Evolutionary conservation across 1,140 invertebrate species (phyloP), one percentile per base, ranked within the genome.

Genomic region (Calephelis virginiensis): DNA sequence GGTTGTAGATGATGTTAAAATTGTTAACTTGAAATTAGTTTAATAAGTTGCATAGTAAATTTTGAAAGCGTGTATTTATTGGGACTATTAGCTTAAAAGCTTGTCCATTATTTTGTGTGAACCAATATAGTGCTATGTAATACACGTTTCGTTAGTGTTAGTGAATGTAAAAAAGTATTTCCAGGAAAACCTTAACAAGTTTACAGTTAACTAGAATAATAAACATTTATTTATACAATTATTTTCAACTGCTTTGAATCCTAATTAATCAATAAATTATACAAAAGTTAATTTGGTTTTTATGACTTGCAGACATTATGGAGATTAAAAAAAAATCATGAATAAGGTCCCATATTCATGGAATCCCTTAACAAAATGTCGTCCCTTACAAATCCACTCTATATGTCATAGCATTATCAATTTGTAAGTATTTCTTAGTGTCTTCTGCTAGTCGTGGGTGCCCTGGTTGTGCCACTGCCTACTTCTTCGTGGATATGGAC

Each of bases 221-320:
- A 17, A 53, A 64, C 14, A 8, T 8, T 43, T 64, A 45, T 40
- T 49, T 64, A 56, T 40, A 64, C 63, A 53, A n/a, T 64, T 56
- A 37, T 64, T 40, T 64, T 50, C n/a, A 40, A 40, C 7, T 56
- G 38, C 49, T 64, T 53, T 50, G 11, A 64, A 38, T 53, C 49
- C 49, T 53, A 40, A 43, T 48, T 56, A 61, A 53, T 64, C 63
- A 64, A 64, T 64, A 64, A 64, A 64, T 64, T 64, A 64, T 64
- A 64, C 63, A 64, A 64, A 53, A 64, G 63, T 64, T 64, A 4
- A 40, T 64, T 64, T 63, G 48, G 10, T n/a, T 64, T 63, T 64
- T 13, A 28, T 28, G 28, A 28, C 3, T 28, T 28, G 28, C 28
- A 28, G 2, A 28, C 2, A 28, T n/a, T n/a, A n/a, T 3, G 28